Percentiles rank a stretch among this genome's conserved stretches.
Evolutionary conservation across 2,797 vertebrate species (phyloP).

Genomic region (Sorex maritimensis): DNA sequence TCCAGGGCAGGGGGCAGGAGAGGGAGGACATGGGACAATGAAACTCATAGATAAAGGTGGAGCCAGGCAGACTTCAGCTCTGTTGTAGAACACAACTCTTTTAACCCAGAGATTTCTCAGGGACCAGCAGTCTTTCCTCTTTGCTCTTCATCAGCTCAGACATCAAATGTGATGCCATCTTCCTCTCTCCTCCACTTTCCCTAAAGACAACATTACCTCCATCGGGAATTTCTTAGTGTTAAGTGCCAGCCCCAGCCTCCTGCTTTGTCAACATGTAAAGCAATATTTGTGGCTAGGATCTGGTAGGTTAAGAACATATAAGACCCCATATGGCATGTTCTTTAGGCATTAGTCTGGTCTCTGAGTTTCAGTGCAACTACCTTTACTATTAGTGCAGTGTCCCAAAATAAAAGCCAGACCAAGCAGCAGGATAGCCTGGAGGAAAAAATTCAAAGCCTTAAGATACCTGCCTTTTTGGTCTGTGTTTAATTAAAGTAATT

Average conservation of each 20-base stretch:
- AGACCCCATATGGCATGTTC: no score
- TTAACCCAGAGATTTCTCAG: neutral
- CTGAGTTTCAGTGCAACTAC: no score
- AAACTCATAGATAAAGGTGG: neutral
- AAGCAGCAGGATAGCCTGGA: no score
- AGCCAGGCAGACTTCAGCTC: no score
- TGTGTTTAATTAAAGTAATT: no score
- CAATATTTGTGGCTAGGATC: accelerated
- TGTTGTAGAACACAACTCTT: neutral
- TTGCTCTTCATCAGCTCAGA: neutral
- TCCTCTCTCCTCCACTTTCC: accelerated
- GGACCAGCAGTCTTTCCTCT: neutral
- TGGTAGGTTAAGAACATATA: no score
- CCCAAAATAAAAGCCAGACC: neutral
- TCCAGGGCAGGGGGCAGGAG: neutral
- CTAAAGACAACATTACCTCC: accelerated
- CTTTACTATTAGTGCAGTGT: no score
- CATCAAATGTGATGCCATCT: neutral
- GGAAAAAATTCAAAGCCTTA: neutral
- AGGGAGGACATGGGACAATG: neutral
- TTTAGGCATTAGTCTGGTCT: no score
- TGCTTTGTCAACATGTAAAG: accelerated
- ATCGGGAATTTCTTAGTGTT: accelerated
- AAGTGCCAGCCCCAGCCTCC: neutral
- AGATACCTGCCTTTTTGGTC: neutral